Percentiles rank a stretch among this genome's conserved stretches.
Evolutionary conservation across 2,113 vertebrate species (phyloP).

Genomic region (Rhinopomastus cyanomelas): DNA sequence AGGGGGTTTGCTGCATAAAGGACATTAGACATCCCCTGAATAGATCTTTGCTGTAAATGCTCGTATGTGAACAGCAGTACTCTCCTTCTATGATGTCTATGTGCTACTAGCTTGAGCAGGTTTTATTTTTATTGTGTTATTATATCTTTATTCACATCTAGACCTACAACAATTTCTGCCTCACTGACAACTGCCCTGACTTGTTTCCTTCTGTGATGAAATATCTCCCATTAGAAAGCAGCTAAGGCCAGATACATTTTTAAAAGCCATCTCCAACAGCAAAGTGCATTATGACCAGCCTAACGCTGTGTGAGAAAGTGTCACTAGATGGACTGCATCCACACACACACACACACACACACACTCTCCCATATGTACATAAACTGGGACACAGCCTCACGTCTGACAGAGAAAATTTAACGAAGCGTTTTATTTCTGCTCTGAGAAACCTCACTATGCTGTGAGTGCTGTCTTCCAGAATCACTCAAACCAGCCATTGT

Average conservation of each 20-base stretch:
- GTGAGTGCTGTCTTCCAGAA: background rate
- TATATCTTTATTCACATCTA: background rate
- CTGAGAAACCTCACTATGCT: background rate
- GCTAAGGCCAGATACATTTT: background rate
- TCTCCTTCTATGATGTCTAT: background rate
- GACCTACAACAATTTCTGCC: background rate
- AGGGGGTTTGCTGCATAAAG: background rate
- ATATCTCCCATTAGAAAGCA: background rate
- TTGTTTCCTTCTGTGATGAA: background rate
- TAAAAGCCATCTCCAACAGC: background rate
- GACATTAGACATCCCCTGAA: background rate
- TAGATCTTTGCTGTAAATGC: background rate
- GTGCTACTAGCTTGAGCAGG: background rate
- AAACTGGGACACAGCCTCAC: background rate
- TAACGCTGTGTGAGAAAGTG: background rate
- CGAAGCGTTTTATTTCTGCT: background rate
- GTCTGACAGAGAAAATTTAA: background rate
- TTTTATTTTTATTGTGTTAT: background rate
- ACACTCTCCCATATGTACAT: rapidly evolving
- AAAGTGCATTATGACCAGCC: background rate
- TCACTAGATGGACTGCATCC: background rate
- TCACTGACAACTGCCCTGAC: background rate
- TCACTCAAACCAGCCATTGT: background rate
- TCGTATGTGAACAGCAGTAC: background rate
- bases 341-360: background rate